Base-by-base conservation (phyloP, 2,113 vertebrate genomes). In the Neodon shergylaensis region DNA sequence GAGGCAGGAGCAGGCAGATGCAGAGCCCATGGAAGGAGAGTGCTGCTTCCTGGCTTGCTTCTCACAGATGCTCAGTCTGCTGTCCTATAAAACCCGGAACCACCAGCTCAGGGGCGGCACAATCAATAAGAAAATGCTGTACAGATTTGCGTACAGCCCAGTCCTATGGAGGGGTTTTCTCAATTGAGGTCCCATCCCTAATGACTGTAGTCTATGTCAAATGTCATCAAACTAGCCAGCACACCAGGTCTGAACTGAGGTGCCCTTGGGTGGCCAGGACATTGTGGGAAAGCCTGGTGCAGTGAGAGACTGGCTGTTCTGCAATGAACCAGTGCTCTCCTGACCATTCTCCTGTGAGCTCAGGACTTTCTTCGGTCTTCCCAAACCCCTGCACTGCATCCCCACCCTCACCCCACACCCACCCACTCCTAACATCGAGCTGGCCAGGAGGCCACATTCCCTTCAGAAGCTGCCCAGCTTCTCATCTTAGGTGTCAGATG, bases 281-380 rank as follows among this genome's bases (percentile, higher is more conserved):
- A 22, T 24, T 1, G 2, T 58, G 26, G 61, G 61, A 3, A 4
- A 0, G 0, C 24, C 77, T 54, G 31, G 13, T 58, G 14, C 54
- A 0, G 3, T 1, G 0, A 33, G 4, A 2, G 39, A 0, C 58
- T 8, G 3, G 24, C 72, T 47, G 39, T 44, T n/a, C 24, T 7
- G 0, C 2, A 4, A 0, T 2, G 5, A 16, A 22, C 0, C 3
- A 4, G 54, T 5, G 11, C 8, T 16, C 9, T 61, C 58, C 44
- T 0, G 0, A n/a, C 58, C 0, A 4, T 14, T 33, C n/a, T 21
- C 13, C 9, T 5, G 4, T n/a, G 47, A 6, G 28, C 19, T 3
- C 14, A 21, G 7, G 44, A 39, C 26, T 39, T 14, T 16, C 24
- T 39, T 28, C 31, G 6, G 31, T 73, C 3, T 78, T 14, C 63